Base-by-base conservation (phyloP, 2,113 vertebrate genomes). In the Raphicerus campestris region DNA sequence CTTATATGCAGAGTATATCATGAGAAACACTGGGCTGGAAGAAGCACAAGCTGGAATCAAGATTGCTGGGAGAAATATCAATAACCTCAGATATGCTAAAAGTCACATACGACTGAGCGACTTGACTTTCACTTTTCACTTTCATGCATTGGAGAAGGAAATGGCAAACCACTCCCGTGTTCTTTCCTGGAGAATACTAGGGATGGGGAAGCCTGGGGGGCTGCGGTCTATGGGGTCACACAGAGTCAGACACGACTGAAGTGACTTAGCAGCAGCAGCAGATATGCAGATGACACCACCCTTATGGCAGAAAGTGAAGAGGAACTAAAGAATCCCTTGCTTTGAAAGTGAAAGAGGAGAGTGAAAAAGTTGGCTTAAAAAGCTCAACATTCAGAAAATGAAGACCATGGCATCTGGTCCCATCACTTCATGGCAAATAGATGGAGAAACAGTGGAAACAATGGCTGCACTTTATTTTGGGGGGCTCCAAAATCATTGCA, bases 361-460 rank as follows among this genome's bases (percentile, higher is more conserved):
- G 32, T 19, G 32, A 66, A 66, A n/a, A 66, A 19, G 61, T 66
- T 66, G 7, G 3, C 61, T 63, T 63, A 63, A n/a, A 63, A 63
- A 63, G 30, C 30, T 63, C 32, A 63, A 63, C 61, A 63, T 63
- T 63, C 30, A n/a, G 61, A 63, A n/a, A 63, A 19, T 7, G 1
- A 63, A 63, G 61, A 66, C 4, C 0, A 66, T 10, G 32, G 16
- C 32, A 66, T n/a, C 61, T 0, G 1, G 7, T 66, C 32, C 61
- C 16, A 19, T 66, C 16, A 66, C 16, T 66, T 66, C 32, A 66
- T 66, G 61, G 32, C 0, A 66, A 19, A 66, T n/a, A n/a, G 7
- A 66, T 19, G 61, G 7, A 17, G 16, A 19, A n/a, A 66, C 7
- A 66, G 32, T 66, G 58, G 28, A 30, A 61, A 61, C 60, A 61